Evolutionary conservation across 2,888 invertebrate genomes (phyloP).

Genomic region (Cylindroiulus punctatus): DNA sequence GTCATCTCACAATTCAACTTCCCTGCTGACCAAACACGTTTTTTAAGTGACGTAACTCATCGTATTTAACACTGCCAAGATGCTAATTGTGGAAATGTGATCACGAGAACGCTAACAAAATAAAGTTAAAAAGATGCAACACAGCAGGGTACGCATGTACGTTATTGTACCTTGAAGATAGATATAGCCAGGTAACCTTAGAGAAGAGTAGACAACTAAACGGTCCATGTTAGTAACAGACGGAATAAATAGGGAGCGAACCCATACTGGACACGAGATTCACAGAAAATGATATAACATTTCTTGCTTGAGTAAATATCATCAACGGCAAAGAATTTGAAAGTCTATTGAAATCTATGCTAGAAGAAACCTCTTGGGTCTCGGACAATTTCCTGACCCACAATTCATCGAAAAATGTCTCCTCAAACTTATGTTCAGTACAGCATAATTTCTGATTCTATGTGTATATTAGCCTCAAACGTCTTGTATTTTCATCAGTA

Average conservation of each 20-base stretch:
- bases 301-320: background rate
- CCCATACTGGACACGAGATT: slow-evolving; percentile 2
- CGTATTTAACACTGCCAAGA: background rate
- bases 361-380: background rate
- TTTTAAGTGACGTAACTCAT: background rate
- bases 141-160: background rate
- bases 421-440: too few species aligned
- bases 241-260: background rate
- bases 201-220: background rate
- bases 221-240: background rate
- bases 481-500: too few species aligned
- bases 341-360: background rate
- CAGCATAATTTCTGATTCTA: too few species aligned
- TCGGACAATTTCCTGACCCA: background rate
- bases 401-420: too few species aligned
- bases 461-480: too few species aligned
- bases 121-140: background rate
- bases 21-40: background rate
- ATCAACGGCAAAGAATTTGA: background rate
- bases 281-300: slow-evolving; percentile 1
- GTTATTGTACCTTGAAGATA: background rate
- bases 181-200: background rate
- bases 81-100: background rate
- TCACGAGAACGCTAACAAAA: background rate
- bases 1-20: background rate